Evolutionary conservation across 2,113 vertebrate genomes (phyloP), one percentile per base, ranked within the genome.

Genomic region (Ascaphus truei): DNA sequence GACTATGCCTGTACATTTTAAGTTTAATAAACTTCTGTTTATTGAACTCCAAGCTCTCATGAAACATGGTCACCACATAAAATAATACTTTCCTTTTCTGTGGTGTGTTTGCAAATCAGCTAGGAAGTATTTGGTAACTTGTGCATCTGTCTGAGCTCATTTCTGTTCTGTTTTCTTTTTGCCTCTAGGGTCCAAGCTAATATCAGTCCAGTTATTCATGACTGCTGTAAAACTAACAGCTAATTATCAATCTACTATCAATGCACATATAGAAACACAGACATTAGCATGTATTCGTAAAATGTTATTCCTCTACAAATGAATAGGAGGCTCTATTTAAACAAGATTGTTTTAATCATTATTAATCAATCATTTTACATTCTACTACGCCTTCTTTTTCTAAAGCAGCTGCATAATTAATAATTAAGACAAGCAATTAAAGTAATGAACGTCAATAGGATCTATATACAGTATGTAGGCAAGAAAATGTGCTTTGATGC

Each of bases 191-290:
- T 4, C 51, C 5, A 15, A 55, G 63, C 25, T 55, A 55, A 55
- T 66, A 66, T 55, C 63, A 43, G 45, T 16, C 9, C 26, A 41
- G 50, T 66, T 66, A 36, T 66, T 55, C 23, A 16, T 55, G 33
- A 66, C 25, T 22, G 11, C 52, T 5, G n/a, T 13, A 41, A 55
- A 55, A 18, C 23, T 41, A 37, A 36, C 50, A 30, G 26, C 26
- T 25, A 66, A 56, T 55, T 55, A 66, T 51, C 26, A 18, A 15
- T n/a, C n/a, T 29, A 26, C 10, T 45, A 56, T 67, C 52, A 47
- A 45, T 57, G 27, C 37, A 45, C 39, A 39, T 11, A 45, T 11
- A 55, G 51, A 55, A 55, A 55, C 27, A 31, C 31, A 57, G 36
- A 23, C 31, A 57, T 47, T 23, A 55, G 20, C 30, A 43, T 43